Evolutionary conservation across 2,888 invertebrate genomes (phyloP).

Genomic region (Acrocyrtus sp.): DNA sequence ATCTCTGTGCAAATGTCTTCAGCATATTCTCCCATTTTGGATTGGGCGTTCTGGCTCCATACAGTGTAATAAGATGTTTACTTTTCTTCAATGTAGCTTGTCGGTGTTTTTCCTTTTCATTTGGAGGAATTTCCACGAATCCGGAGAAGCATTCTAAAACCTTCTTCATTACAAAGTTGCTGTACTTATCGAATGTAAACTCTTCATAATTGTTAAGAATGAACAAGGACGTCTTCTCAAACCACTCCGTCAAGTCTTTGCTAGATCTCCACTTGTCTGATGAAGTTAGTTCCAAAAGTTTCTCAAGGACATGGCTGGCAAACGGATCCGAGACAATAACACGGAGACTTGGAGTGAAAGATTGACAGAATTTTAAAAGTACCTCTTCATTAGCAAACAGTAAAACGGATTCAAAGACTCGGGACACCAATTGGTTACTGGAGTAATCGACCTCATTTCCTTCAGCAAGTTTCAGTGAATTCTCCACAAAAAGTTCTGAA

Average conservation of each 20-base stretch:
- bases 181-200: slow-evolving; percentile 72
- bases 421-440: slow-evolving; percentile 83
- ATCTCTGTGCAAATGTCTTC: slow-evolving; percentile 72
- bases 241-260: slow-evolving; percentile 72
- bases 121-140: slow-evolving; percentile 68
- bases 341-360: slow-evolving; percentile 75
- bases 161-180: slow-evolving; percentile 80
- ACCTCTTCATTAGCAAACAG: slow-evolving; percentile 73
- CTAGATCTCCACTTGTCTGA: slow-evolving; percentile 64
- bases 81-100: slow-evolving; percentile 66
- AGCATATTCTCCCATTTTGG: slow-evolving; percentile 69
- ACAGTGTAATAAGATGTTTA: too few species aligned
- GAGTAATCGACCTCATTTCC: slow-evolving; percentile 78
- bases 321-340: slow-evolving; percentile 79
- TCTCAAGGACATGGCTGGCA: slow-evolving; percentile 83
- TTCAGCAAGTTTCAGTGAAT: slow-evolving; percentile 78
- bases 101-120: slow-evolving; percentile 67
- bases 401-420: slow-evolving; percentile 80
- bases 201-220: slow-evolving; percentile 86
- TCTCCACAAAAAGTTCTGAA: slow-evolving; percentile 76
- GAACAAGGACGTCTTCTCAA: slow-evolving; percentile 79
- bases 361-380: slow-evolving; percentile 73
- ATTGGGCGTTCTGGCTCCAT: slow-evolving; percentile 71
- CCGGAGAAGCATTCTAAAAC: slow-evolving; percentile 78
- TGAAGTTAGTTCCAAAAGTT: slow-evolving; percentile 69